phyloP scores from a whole-genome alignment of 2,888 invertebrate genomes.

The Stegana nigrithorax region DNA sequence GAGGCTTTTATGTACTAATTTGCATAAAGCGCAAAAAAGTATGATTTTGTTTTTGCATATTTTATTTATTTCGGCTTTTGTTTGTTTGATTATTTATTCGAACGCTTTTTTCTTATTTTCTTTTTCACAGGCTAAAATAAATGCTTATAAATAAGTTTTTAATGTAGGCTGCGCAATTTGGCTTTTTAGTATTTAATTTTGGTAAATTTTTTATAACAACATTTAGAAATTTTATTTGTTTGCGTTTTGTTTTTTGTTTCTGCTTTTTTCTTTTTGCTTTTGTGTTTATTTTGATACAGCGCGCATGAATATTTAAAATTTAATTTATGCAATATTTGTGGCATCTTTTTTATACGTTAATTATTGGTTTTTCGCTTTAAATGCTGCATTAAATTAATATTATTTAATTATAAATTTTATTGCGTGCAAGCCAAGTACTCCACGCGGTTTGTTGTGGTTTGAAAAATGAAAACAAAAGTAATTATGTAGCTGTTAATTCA shows the following conservation, averaged over 20 bases:
- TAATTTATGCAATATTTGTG: neutral
- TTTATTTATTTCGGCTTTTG: neutral
- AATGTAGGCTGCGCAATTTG: conserved; percentile 18
- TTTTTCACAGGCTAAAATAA: conserved; percentile 34
- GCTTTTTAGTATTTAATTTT: conserved; percentile 30
- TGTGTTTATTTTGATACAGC: conserved; percentile 26
- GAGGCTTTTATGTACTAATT: too few species aligned
- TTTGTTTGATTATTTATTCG: neutral
- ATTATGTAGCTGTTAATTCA: neutral
- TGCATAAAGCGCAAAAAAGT: neutral
- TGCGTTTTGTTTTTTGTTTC: neutral
- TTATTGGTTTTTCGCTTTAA: too few species aligned
- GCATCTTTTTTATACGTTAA: too few species aligned
- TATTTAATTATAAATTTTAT: too few species aligned
- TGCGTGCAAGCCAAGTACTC: too few species aligned
- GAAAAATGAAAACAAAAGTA: neutral
- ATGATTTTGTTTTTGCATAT: neutral
- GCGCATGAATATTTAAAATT: too few species aligned
- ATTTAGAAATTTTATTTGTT: conserved; percentile 1
- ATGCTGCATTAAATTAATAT: too few species aligned
- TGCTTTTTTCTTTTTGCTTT: neutral
- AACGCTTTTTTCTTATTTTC: neutral
- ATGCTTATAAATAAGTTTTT: conserved; percentile 27
- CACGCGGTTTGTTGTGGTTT: neutral
- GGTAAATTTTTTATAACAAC: neutral